phyloP scores from a whole-genome alignment of 2,888 invertebrate species.

The Cylloceria caligata region DNA sequence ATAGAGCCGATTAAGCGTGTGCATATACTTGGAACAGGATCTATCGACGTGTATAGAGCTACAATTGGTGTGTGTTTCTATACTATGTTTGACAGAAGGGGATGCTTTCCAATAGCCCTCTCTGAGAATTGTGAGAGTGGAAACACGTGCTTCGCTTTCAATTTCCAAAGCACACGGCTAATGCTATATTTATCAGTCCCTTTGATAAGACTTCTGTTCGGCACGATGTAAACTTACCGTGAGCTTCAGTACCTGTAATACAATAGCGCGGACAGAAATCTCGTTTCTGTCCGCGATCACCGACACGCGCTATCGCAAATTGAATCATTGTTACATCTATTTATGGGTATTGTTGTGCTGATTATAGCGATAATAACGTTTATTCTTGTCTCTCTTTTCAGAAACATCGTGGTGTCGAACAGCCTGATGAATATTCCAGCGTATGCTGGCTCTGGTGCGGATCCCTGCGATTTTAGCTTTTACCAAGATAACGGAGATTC shows the following conservation, averaged over 20 bases:
- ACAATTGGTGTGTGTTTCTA: conserved; percentile 2
- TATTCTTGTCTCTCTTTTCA: conserved; percentile 67
- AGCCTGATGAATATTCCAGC: conserved; percentile 78
- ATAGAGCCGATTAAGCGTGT: background rate
- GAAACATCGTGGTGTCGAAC: conserved; percentile 80
- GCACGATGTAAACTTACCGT: conserved; percentile 3
- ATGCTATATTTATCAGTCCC: conserved; percentile 3
- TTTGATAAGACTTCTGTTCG: background rate
- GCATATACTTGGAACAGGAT: background rate
- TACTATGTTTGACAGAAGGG: background rate
- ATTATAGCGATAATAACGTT: background rate
- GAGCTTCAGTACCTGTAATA: background rate
- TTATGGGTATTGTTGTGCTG: too few relatives aligned
- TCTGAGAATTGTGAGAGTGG: conserved; percentile 21
- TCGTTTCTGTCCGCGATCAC: background rate
- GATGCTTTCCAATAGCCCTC: background rate
- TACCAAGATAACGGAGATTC: conserved; percentile 74
- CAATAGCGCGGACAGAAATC: conserved; percentile 4
- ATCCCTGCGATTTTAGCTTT: conserved; percentile 78
- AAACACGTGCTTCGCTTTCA: conserved; percentile 9
- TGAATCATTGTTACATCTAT: too few relatives aligned
- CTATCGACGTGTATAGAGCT: background rate
- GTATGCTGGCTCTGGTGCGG: conserved; percentile 70
- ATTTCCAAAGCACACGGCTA: background rate
- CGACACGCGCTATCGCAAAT: too few relatives aligned